Base-by-base conservation (phyloP, 2,797 vertebrate genomes). In the Ctenopoma kingsleyae region DNA sequence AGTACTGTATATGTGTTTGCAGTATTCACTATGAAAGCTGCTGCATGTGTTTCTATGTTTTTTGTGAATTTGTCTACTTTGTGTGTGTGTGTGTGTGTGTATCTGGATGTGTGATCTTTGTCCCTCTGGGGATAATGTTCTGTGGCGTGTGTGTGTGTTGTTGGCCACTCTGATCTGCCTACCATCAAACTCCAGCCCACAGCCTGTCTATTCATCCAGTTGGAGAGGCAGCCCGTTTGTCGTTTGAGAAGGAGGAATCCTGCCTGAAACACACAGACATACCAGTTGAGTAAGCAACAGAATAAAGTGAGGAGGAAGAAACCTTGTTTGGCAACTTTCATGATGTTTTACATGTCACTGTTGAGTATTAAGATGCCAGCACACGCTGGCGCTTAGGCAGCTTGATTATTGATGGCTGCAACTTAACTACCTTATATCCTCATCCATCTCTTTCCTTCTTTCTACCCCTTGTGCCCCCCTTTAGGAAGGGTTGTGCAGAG, bases 401-500 rank as follows among this genome's bases (percentile, higher is more conserved):
- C 52, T 54, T 75, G 78, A 80, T 80, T 77, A 82, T 78, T 38
- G 74, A 80, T 81, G 48, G 74, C 66, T 64, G 71, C 59, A 70
- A 75, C 71, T 75, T 90, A 83, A 86, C 81, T 74, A 76, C 71
- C 74, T 44, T 44, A 40, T 59, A 64, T 54, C 15, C 53, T 81
- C 58, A 36, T 82, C 78, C 73, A 53, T 78, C 71, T 78, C 69
- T 58, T 49, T 70, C 53, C 12, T n/a, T 50, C 40, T 72, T 69
- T 52, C 69, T 76, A 35, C 47, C 19, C 58, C 52, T 61, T 46
- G 43, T n/a, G 53, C 19, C 44, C 41, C 64, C 20, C 62, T 77
- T 72, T 38, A 48, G 74, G 68, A 70, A 12, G 25, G 54, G 52
- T 54, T 69, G 51, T 77, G 75, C 60, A 82, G 80, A 89, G 82